Evolutionary conservation across 2,797 vertebrate species (phyloP), one percentile per base, ranked within the genome.

Genomic region (Percopsis omiscomaycus): DNA sequence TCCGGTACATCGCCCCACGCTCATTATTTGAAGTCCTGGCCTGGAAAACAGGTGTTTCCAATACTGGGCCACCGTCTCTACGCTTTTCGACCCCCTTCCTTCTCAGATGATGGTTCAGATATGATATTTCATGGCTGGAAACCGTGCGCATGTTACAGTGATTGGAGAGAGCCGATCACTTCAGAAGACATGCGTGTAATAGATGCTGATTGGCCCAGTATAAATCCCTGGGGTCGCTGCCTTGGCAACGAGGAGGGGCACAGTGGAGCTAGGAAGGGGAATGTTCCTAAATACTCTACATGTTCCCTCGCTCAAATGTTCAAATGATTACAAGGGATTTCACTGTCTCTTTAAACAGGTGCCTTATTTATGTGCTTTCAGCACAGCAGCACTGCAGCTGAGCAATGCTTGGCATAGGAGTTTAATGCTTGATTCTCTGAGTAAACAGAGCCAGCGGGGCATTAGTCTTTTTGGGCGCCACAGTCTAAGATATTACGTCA

Each of bases 1-100:
- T 79, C 79, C 55, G 66, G 78, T 81, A 56, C 75, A 86, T 89
- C 80, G 30, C 63, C 9, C 55, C 66, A 22, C 46, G 80, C 85
- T 91, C 88, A 90, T 92, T 91, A 90, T 86, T 85, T 84, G 68
- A 81, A 87, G 82, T 86, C 83, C 83, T 68, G 80, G 81, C 68
- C 83, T 69, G 81, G 83, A 88, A 88, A 92, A 90, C 93, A 94
- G 91, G 91, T 93, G 92, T 91, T 93, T 93, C 79, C 74, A 92
- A 93, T 94, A 84, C 59, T 61, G 65, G 75, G 61, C 61, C 58
- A 46, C 84, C 55, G 80, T 86, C 89, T 88, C 78, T 74, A 80
- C 61, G 73, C 78, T 84, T 70, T 66, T 44, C 55, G 79, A 65
- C 69, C 77, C 78, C 57, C 64, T 81, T 81, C 64, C 16, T 71